These are phyloP conservation scores for Pseudocheirus occidentalis DNA, from an alignment of 2,797 vertebrate genomes.

Conservation along the genomic window DNA sequence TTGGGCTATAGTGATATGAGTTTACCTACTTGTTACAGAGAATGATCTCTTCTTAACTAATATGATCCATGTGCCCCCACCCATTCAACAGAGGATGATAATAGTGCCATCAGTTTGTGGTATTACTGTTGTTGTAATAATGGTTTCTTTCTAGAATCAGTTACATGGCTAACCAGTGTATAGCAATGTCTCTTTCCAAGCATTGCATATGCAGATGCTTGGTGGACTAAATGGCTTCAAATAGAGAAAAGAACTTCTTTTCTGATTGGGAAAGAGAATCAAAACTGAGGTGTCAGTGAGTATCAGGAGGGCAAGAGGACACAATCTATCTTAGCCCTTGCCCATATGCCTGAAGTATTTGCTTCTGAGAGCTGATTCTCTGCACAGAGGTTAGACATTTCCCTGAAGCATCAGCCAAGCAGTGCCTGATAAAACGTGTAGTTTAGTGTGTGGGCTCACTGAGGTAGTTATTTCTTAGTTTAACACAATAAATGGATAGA, in stretches of 20 bases:
- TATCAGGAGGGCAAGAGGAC: not conserved
- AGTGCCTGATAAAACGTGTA: not conserved
- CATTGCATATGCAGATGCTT: not conserved
- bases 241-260: not conserved
- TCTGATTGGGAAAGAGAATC: not conserved
- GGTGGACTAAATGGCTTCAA: not conserved
- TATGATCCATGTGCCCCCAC: not conserved
- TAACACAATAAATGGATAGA: not conserved
- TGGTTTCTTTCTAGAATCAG: not conserved
- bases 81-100: not conserved
- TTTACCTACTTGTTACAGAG: not conserved
- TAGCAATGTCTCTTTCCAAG: not conserved
- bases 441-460: not conserved
- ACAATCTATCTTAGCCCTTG: not conserved
- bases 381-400: not conserved
- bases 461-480: not conserved
- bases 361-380: not conserved
- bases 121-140: not conserved
- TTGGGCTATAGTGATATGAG: not conserved
- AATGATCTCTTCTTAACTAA: not conserved
- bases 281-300: not conserved
- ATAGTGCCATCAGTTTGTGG: not conserved
- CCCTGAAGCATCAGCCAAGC: not conserved
- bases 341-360: not conserved
- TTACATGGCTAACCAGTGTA: not conserved